phyloP scores from a whole-genome alignment of 2,888 invertebrate genomes.

The Bruchidius siliquastri region DNA sequence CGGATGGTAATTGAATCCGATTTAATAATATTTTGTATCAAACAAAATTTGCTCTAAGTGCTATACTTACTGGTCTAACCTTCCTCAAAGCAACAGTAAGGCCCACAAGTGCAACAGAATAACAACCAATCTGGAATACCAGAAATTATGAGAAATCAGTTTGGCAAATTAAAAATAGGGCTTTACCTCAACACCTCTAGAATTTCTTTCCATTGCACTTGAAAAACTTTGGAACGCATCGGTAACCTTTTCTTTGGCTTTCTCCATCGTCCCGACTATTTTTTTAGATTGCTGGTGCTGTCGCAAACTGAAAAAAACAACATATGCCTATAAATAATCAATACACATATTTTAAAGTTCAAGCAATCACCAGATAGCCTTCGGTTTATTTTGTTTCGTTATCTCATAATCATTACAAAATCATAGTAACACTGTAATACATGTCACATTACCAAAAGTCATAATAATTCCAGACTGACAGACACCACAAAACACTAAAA shows the following conservation, averaged over 20 bases:
- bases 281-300: background rate
- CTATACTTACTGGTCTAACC: conserved; percentile 52
- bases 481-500: too few relatives aligned
- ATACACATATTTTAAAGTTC: background rate
- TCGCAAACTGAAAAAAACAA: background rate
- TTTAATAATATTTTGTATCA: too few relatives aligned
- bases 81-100: conserved; percentile 49
- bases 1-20: too few relatives aligned
- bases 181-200: conserved; percentile 45
- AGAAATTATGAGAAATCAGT: background rate
- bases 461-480: too few relatives aligned
- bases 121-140: conserved; percentile 49
- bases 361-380: conserved; percentile 1
- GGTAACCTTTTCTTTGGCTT: conserved; percentile 31
- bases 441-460: too few relatives aligned
- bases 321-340: background rate
- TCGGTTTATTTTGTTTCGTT: conserved; percentile 7
- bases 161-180: conserved; percentile 7
- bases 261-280: background rate
- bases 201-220: conserved; percentile 42
- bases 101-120: conserved; percentile 51
- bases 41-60: too few relatives aligned
- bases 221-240: conserved; percentile 35
- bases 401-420: conserved; percentile 10
- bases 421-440: too few relatives aligned